Conservation (phyloP, 2,888 invertebrate genomes). For the Philereme vetulata region DNA sequence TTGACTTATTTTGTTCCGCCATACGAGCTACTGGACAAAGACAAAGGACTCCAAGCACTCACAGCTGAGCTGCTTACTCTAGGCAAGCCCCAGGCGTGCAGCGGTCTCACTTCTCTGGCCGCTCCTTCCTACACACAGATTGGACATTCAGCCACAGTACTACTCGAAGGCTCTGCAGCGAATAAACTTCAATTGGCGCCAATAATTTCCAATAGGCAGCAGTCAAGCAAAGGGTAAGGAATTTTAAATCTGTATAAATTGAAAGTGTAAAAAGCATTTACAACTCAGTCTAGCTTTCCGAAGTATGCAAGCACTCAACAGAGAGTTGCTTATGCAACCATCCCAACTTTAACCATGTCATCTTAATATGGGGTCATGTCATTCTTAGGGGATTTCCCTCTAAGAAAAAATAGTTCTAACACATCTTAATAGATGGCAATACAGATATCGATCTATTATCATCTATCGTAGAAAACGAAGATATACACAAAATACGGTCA, state of each 20-base stretch:
- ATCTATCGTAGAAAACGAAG: no score
- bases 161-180: slow-evolving; percentile 93
- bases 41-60: slow-evolving; percentile 89
- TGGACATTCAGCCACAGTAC: slow-evolving; percentile 94
- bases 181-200: slow-evolving; percentile 92
- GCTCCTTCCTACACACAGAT: slow-evolving; percentile 84
- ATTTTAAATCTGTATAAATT: background rate
- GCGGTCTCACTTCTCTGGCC: slow-evolving; percentile 69
- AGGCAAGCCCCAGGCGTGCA: slow-evolving; percentile 65
- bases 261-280: no score
- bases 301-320: no score
- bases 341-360: no score
- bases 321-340: no score
- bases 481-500: no score
- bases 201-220: slow-evolving; percentile 87
- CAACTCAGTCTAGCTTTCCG: no score
- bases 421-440: no score
- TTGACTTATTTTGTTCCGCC: slow-evolving; percentile 97
- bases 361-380: no score
- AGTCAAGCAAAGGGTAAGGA: slow-evolving; percentile 88
- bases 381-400: no score
- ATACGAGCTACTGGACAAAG: slow-evolving; percentile 93
- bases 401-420: no score
- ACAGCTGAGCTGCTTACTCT: slow-evolving; percentile 88
- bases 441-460: no score